Percentiles rank a stretch among this genome's conserved stretches.
Evolutionary conservation across 2,888 invertebrate species (phyloP).

Genomic region (Parnassius smintheus): DNA sequence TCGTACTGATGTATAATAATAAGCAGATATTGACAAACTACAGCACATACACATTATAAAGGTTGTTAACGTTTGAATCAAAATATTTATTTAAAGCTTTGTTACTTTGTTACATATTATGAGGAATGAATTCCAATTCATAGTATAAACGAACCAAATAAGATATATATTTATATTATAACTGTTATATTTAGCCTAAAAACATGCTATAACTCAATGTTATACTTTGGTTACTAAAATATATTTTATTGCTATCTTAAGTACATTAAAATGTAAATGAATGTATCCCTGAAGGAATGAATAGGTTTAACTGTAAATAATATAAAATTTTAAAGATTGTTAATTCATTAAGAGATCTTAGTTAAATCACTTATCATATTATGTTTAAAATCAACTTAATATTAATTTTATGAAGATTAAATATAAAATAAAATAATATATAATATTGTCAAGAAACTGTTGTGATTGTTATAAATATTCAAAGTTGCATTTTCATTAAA

Average conservation of each 20-base stretch:
- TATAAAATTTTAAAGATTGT: conserved; percentile 55
- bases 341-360: conserved; percentile 30
- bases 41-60: conserved; percentile 5
- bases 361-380: conserved; percentile 32
- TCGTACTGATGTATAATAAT: background rate
- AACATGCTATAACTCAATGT: conserved; percentile 38
- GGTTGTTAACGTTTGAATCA: background rate
- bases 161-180: conserved; percentile 24
- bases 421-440: conserved; percentile 51
- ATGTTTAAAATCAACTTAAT: conserved; percentile 37
- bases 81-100: background rate
- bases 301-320: conserved; percentile 58
- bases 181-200: conserved; percentile 43
- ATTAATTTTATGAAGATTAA: conserved; percentile 36
- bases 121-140: conserved; percentile 27
- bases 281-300: conserved; percentile 69
- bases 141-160: conserved; percentile 45
- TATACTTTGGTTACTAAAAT: conserved; percentile 27
- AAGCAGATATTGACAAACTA: background rate
- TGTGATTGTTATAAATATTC: conserved; percentile 78
- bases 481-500: conserved; percentile 78
- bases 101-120: conserved; percentile 1
- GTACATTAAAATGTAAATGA: conserved; percentile 55
- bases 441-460: conserved; percentile 70
- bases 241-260: conserved; percentile 59